These are phyloP conservation scores for Ariolimax columbianus DNA, from an alignment of 2,888 invertebrate species.

Conservation along the genomic window DNA sequence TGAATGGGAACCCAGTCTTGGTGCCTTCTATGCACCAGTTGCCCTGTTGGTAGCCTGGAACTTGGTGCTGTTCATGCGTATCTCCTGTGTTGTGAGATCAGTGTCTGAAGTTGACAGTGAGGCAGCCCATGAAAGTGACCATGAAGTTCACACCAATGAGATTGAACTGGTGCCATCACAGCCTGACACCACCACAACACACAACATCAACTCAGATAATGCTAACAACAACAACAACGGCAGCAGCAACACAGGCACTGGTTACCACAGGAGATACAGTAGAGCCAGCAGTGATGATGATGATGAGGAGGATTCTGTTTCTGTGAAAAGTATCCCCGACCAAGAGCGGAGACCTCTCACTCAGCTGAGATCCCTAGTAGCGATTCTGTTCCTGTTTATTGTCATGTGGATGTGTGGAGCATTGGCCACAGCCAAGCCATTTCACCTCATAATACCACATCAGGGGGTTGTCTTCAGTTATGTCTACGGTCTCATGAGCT, in stretches of 20 bases:
- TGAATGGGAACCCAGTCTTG: conserved; percentile 88
- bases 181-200: conserved; percentile 66
- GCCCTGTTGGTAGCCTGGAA: conserved; percentile 87
- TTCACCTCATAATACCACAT: conserved; percentile 81
- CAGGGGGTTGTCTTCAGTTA: conserved; percentile 89
- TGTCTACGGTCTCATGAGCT: conserved; percentile 86
- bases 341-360: conserved; percentile 89
- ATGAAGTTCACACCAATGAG: conserved; percentile 76
- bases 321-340: conserved; percentile 86
- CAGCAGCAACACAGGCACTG: conserved; percentile 28
- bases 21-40: conserved; percentile 90
- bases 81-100: conserved; percentile 85
- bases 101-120: conserved; percentile 86
- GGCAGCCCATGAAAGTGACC: conserved; percentile 72
- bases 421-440: conserved; percentile 85
- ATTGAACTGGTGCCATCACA: conserved; percentile 76
- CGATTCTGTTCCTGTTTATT: conserved; percentile 87
- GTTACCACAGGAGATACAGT: conserved; percentile 27
- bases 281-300: conserved; percentile 35
- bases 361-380: conserved; percentile 89
- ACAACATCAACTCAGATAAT: conserved; percentile 54
- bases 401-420: conserved; percentile 89
- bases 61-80: conserved; percentile 86
- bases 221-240: conserved; percentile 44
- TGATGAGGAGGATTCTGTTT: conserved; percentile 60